These are phyloP conservation scores for Thereuonema tuberculata DNA, from an alignment of 1,140 invertebrate genomes.

Conservation along the genomic window DNA sequence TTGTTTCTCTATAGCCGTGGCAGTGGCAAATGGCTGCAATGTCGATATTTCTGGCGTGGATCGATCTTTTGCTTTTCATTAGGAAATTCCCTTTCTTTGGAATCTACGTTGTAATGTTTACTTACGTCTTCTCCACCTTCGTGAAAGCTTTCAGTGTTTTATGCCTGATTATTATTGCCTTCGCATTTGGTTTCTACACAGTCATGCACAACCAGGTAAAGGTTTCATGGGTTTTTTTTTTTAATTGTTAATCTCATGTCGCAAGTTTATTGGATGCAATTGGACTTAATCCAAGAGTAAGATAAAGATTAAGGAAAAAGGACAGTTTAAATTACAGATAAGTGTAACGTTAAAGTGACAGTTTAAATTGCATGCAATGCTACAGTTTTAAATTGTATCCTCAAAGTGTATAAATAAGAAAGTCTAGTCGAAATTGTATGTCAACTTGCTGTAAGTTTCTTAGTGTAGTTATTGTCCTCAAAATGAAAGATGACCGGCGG, in stretches of 20 bases:
- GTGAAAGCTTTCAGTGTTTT: conserved; percentile 38
- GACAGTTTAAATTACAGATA: neutral
- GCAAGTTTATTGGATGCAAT: too few species aligned
- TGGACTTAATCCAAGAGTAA: too few species aligned
- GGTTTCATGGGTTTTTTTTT: neutral
- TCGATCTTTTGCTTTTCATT: conserved; percentile 37
- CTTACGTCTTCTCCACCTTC: conserved; percentile 39
- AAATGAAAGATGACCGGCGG: too few species aligned
- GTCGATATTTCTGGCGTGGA: conserved; percentile 36
- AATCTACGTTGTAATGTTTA: conserved; percentile 44
- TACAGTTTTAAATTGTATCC: too few species aligned
- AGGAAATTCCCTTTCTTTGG: conserved; percentile 37
- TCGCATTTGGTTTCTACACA: conserved; percentile 36
- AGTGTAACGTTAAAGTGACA: too few species aligned
- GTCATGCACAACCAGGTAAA: conserved; percentile 34
- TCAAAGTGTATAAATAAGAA: too few species aligned
- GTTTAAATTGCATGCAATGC: too few species aligned
- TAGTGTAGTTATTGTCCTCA: too few species aligned
- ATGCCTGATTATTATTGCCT: conserved; percentile 39
- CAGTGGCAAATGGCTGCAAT: conserved; percentile 39
- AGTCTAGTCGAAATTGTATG: too few species aligned
- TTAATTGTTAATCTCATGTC: conserved; percentile 9
- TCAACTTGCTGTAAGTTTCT: too few species aligned
- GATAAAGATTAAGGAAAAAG: too few species aligned
- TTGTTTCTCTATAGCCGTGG: conserved; percentile 36